These are phyloP conservation scores for Characodon lateralis DNA, from an alignment of 2,797 vertebrate genomes.

Conservation along the genomic window DNA sequence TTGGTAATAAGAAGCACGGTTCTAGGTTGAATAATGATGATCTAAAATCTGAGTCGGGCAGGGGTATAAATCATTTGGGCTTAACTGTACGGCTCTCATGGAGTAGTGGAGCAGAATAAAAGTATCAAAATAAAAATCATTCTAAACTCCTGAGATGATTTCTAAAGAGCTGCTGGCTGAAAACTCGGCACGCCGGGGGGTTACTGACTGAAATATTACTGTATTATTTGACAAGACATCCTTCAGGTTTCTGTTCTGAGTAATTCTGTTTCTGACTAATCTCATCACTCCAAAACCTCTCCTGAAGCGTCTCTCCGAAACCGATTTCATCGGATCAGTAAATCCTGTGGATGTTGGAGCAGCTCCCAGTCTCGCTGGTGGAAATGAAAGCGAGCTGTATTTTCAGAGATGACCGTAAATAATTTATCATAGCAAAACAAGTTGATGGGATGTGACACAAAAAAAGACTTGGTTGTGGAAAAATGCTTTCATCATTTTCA, in stretches of 20 bases:
- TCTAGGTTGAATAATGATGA: not conserved
- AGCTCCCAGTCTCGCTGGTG: not conserved
- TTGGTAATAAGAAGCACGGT: too few relatives aligned
- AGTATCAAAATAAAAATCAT: not conserved
- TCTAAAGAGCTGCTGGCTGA: constrained; percentile 2
- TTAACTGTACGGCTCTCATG: not conserved
- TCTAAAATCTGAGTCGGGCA: not conserved
- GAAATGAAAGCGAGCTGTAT: not conserved
- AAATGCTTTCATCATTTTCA: not conserved
- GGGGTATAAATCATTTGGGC: not conserved
- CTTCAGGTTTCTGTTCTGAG: not conserved
- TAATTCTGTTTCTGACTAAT: not conserved
- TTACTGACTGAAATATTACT: not conserved
- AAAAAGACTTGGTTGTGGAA: not conserved
- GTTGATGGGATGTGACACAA: not conserved
- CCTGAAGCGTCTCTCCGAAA: not conserved
- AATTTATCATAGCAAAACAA: not conserved
- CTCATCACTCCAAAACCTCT: not conserved
- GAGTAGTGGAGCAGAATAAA: not conserved
- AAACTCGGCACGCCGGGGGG: not conserved
- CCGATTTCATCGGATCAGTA: not conserved
- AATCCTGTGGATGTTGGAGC: not conserved
- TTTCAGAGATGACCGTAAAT: constrained; percentile 11
- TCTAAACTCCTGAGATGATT: not conserved
- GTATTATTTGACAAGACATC: not conserved